Conservation (phyloP, 2,888 invertebrate species). For the Stramonita haemastoma region DNA sequence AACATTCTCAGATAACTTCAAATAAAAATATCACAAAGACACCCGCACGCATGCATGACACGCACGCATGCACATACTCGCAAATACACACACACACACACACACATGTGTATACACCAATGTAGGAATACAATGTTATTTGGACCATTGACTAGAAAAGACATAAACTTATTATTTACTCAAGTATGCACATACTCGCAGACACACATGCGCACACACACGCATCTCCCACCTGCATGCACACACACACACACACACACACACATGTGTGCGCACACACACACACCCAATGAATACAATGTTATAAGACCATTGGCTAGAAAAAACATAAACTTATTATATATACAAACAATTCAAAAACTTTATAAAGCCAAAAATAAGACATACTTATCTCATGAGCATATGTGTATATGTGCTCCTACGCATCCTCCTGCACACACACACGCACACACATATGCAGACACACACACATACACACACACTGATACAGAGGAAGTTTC, state of each 20-base stretch:
- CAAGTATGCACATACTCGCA: too few species aligned
- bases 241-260: not conserved
- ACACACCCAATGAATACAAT: not conserved
- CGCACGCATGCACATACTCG: not conserved
- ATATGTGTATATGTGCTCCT: not conserved
- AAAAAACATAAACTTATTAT: too few species aligned
- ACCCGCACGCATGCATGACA: too few species aligned
- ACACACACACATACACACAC: not conserved
- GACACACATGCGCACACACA: not conserved
- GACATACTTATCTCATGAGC: too few species aligned
- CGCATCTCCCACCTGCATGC: not conserved
- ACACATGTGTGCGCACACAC: not conserved
- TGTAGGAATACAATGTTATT: too few species aligned
- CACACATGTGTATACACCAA: not conserved
- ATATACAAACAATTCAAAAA: not conserved
- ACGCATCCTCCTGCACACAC: not conserved
- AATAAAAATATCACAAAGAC: too few species aligned
- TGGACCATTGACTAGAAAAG: not conserved
- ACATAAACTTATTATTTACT: not conserved
- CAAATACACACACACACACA: not conserved
- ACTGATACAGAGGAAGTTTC: too few species aligned
- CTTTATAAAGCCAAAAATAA: not conserved
- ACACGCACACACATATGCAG: not conserved
- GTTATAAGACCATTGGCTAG: too few species aligned
- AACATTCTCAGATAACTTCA: too few species aligned